A percentile compares a stretch with the other conserved stretches of the same genome.
phyloP scores from a whole-genome alignment of 1,140 invertebrate species.

The Lasioglossum albipes region DNA sequence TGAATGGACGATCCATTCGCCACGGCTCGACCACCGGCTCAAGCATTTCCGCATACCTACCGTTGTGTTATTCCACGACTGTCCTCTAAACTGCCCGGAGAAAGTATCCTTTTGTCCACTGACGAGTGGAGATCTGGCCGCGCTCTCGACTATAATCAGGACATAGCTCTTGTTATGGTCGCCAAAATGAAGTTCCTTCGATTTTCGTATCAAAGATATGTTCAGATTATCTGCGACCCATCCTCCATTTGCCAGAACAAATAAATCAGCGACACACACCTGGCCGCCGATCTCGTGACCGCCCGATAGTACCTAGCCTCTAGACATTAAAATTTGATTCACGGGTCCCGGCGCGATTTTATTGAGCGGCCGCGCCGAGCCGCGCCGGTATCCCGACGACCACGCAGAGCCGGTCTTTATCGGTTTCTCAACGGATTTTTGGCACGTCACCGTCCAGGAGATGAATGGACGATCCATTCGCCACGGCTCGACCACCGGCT shows the following conservation, averaged over 20 bases:
- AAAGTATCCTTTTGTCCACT: not conserved
- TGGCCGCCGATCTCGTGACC: not conserved
- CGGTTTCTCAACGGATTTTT: conserved; percentile 27
- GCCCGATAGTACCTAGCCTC: not conserved
- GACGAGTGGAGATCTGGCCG: too few species aligned
- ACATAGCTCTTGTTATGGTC: too few species aligned
- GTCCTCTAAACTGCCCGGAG: too few species aligned
- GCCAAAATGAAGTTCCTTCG: too few species aligned
- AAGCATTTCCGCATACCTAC: not conserved
- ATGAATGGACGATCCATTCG: conserved; percentile 32
- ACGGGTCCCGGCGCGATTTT: not conserved
- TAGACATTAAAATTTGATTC: not conserved
- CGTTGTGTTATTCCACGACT: not conserved
- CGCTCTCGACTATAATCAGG: too few species aligned
- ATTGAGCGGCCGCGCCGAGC: not conserved
- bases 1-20: conserved; percentile 29
- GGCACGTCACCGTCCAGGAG: conserved; percentile 20
- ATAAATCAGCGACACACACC: conserved; percentile 37
- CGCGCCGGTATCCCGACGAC: not conserved
- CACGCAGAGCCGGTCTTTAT: conserved; percentile 10
- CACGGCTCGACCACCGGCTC: too few species aligned
- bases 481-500: too few species aligned
- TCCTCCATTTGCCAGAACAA: conserved; percentile 56
- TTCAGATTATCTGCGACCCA: not conserved
- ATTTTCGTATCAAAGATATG: too few species aligned